phyloP scores from a whole-genome alignment of 2,113 vertebrate genomes.

The Pseudorectes ferrugineus region DNA sequence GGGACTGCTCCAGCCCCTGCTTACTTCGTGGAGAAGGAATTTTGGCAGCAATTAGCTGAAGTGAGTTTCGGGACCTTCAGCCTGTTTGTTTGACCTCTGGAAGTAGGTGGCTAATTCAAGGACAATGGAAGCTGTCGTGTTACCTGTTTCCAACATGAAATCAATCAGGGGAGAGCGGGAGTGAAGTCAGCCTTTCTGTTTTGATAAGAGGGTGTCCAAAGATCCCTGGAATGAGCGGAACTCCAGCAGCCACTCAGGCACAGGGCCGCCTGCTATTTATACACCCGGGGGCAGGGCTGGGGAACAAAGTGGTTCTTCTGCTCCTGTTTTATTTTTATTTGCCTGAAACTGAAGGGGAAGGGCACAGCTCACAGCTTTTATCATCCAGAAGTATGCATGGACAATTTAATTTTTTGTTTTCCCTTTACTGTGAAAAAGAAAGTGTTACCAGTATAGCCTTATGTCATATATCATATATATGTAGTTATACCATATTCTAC shows the following conservation, averaged over 20 bases:
- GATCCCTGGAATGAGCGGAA: slow-evolving; percentile 60
- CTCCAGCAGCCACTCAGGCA: slow-evolving; percentile 40
- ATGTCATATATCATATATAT: neutral
- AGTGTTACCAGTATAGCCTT: neutral
- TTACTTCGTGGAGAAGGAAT: slow-evolving; percentile 45
- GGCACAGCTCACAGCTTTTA: neutral
- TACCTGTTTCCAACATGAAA: slow-evolving; percentile 67
- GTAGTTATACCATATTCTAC: neutral
- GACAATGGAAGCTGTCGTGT: slow-evolving; percentile 41
- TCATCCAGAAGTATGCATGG: neutral
- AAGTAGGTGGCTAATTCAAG: slow-evolving; percentile 66
- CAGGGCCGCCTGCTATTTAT: slow-evolving; percentile 64
- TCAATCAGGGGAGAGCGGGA: slow-evolving; percentile 20
- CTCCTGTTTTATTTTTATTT: slow-evolving; percentile 34
- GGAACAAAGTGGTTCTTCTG: slow-evolving; percentile 29
- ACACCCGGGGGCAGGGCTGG: neutral
- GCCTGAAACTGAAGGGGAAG: neutral
- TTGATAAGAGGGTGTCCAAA: slow-evolving; percentile 65
- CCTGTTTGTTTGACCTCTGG: slow-evolving; percentile 70
- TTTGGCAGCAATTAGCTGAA: slow-evolving; percentile 47
- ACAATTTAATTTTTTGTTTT: neutral
- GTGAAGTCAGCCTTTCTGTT: slow-evolving; percentile 73
- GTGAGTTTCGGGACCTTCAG: neutral
- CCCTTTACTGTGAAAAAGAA: neutral
- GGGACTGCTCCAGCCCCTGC: slow-evolving; percentile 21